These are phyloP conservation scores for Heterotilapia buettikoferi DNA, from an alignment of 2,113 vertebrate species.

Conservation along the genomic window DNA sequence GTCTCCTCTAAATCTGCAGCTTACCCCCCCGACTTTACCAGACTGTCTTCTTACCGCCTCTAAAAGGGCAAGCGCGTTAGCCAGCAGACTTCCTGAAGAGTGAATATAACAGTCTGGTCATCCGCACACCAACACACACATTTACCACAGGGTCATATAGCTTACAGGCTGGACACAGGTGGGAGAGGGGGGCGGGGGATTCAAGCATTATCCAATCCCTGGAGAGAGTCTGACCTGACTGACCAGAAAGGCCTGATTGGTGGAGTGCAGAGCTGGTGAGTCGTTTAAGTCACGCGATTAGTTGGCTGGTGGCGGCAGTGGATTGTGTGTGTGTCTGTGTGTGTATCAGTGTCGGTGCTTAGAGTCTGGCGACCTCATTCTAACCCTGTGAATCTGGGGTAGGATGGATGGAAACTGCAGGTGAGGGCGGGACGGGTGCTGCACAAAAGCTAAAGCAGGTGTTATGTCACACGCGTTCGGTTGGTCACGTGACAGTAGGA, in stretches of 20 bases:
- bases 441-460: background rate
- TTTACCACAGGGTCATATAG: slow-evolving; percentile 58
- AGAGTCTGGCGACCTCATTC: background rate
- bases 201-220: slow-evolving; percentile 65
- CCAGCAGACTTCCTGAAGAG: slow-evolving; percentile 38
- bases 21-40: background rate
- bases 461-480: background rate
- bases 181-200: slow-evolving; percentile 8
- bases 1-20: background rate
- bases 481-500: background rate
- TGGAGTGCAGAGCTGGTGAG: slow-evolving; percentile 43
- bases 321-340: background rate
- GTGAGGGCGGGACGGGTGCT: background rate
- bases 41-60: background rate
- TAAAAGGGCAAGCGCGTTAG: slow-evolving; percentile 34
- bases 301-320: slow-evolving; percentile 11
- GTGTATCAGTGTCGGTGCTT: background rate
- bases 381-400: slow-evolving; percentile 23
- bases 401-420: background rate
- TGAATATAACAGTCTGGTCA: slow-evolving; percentile 53
- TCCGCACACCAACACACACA: background rate
- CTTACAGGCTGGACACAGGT: slow-evolving; percentile 68
- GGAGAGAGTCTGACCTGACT: slow-evolving; percentile 43
- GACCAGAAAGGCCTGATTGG: slow-evolving; percentile 44
- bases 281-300: background rate